Evolutionary conservation across 2,797 vertebrate species (phyloP), one percentile per base, ranked within the genome.

Genomic region (Semotilus atromaculatus): DNA sequence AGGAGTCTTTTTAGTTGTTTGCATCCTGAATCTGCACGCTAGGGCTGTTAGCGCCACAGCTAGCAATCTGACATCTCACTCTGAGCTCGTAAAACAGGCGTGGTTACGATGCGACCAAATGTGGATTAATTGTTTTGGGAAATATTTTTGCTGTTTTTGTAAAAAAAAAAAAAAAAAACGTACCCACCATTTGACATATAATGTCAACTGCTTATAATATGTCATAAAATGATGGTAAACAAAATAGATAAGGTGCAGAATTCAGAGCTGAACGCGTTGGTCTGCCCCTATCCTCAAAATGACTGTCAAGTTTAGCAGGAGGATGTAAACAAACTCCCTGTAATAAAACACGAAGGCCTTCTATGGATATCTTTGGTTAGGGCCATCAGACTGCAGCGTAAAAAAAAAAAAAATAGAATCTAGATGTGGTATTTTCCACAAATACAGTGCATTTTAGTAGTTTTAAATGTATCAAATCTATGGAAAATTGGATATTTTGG

Each of bases 71-170:
- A 81, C 85, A 80, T 86, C 51, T 81, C 76, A 72, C 83, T 75
- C 43, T 23, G 68, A 68, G 60, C 43, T 70, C 72, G 71, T 68
- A 40, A n/a, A 62, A 81, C 74, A 95, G 95, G 95, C 94, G 95
- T 95, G 95, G 95, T 91, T 93, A 88, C 16, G 85, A 89, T 91
- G 91, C 88, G 83, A 80, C 82, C 83, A 71, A 79, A 83, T 74
- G 75, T 78, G 64, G 79, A 82, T 53, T n/a, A 82, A 91, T 93
- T 93, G 93, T 92, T 93, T 91, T 89, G 64, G 45, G 72, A 73
- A 73, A 73, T 31, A n/a, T 48, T 43, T 45, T 3, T 18, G 38
- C 8, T 11, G 4, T 8, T 58, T 81, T 81, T 48, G 26, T 82
- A 14, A 14, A 45, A 36, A 60, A 34, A 60, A n/a, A 5, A 14